Evolutionary conservation across 2,113 vertebrate species (phyloP).

Genomic region (Sminthopsis crassicaudata): DNA sequence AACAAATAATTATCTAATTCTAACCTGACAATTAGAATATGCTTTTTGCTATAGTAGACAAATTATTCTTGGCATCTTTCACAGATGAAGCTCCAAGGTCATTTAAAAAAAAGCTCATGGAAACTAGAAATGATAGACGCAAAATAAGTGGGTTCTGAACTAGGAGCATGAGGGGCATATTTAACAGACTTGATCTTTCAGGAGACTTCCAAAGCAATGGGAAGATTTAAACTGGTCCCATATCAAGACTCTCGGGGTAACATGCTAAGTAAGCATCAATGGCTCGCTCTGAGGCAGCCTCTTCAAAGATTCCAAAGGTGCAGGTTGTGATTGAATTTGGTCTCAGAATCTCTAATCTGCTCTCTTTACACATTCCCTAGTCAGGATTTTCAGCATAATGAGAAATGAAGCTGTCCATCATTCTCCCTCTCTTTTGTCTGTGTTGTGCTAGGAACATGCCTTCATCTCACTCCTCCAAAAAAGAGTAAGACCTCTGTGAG

Average conservation of each 20-base stretch:
- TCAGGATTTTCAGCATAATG: not conserved
- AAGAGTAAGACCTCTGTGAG: not conserved
- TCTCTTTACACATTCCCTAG: not conserved
- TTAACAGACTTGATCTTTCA: not conserved
- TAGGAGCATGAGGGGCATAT: not conserved
- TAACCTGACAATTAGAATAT: not conserved
- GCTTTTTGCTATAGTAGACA: not conserved
- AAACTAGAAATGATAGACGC: not conserved
- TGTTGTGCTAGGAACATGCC: not conserved
- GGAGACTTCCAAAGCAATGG: not conserved
- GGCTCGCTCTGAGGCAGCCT: not conserved
- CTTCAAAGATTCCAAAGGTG: not conserved
- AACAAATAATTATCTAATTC: not conserved
- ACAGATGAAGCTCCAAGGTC: not conserved
- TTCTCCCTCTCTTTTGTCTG: not conserved
- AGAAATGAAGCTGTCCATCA: not conserved
- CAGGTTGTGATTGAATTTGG: not conserved
- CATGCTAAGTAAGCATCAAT: not conserved
- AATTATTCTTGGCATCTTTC: not conserved
- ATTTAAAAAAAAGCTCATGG: not conserved
- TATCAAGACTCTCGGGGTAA: not conserved
- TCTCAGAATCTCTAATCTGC: not conserved
- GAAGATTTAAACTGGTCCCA: not conserved
- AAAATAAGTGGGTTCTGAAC: not conserved
- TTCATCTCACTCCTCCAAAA: not conserved